Base-by-base conservation (phyloP, 1,140 invertebrate genomes). In the Venturia canescens region DNA sequence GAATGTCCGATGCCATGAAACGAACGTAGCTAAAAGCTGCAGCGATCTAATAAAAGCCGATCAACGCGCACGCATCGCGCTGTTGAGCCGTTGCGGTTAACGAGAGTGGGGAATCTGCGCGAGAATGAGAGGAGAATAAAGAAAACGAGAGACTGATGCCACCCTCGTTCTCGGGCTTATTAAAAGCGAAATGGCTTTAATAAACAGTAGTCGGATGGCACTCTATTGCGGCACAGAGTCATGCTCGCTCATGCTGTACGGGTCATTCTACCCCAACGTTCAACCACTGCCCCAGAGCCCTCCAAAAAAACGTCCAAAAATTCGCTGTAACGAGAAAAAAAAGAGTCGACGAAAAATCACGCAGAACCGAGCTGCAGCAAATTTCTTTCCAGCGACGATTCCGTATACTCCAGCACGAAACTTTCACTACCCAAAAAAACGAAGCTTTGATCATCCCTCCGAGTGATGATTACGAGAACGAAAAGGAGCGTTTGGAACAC, bases 1-100 rank as follows among this genome's bases (percentile, higher is more conserved):
- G 38, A 34, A 31, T 11, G 29, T 31, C 1, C 66, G 66, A 29
- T n/a, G 6, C 16, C n/a, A 31, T 69, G 1, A 63, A 63, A 23
- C n/a, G 27, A 29, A 4, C 66, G 29, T 31, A 21, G 76, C 27
- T 78, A 26, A 48, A 69, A 34, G 66, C 16, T 31, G 27, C 44
- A 63, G 70, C 57, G 70, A 76, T 79, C 69, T 78, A 82, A 85
- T 85, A 85, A 85, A 85, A 83, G 79, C 82, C 81, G 82, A 80
- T 82, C 79, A 81, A 79, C 81, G 72, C 23, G 23, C 31, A 69
- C 83, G 79, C 82, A 21, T 63, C 23, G 26, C 27, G 66, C 13
- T 18, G 16, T 31, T 69, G 60, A 6, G 60, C 66, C n/a, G 16
- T 66, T 26, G 23, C 4, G 66, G 23, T 44, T 69, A 74, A 74